Percentiles rank a stretch among this genome's conserved stretches.
phyloP scores from a whole-genome alignment of 92 coral and sea anemone species.

The Isaurus tuberculatus region DNA sequence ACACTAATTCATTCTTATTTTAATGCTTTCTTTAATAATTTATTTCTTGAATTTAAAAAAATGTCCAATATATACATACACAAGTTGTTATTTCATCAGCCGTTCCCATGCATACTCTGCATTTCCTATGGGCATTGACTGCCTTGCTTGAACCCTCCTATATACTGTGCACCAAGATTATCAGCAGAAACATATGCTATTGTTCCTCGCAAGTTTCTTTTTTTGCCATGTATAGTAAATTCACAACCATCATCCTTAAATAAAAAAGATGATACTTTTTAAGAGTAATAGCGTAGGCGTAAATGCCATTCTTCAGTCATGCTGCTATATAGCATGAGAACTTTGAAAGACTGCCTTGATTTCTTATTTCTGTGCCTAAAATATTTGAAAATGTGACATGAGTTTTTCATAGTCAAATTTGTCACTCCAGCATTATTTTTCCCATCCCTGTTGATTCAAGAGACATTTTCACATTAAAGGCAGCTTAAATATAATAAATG shows the following conservation, averaged over 20 bases:
- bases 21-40: too few relatives aligned
- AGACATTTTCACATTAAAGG: slow-evolving; percentile 1
- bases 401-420: slow-evolving; percentile 5
- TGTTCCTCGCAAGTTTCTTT: slow-evolving; percentile 41
- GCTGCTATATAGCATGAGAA: background rate
- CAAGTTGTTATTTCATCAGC: slow-evolving; percentile 37
- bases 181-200: slow-evolving; percentile 53
- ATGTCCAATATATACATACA: slow-evolving; percentile 38
- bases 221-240: slow-evolving; percentile 30
- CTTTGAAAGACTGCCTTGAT: background rate
- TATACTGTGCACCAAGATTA: slow-evolving; percentile 55
- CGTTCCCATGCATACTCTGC: slow-evolving; percentile 57
- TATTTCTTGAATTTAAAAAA: too few relatives aligned
- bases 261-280: background rate
- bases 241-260: slow-evolving; percentile 46
- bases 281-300: background rate
- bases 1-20: background rate
- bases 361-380: slow-evolving; percentile 6
- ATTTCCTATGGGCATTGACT: slow-evolving; percentile 35
- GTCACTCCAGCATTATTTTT: slow-evolving; percentile 7
- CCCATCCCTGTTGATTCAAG: background rate
- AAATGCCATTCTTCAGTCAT: slow-evolving; percentile 7
- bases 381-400: background rate
- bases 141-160: slow-evolving; percentile 60
- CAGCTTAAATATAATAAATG: slow-evolving; percentile 5